Evolutionary conservation across 2,797 vertebrate genomes (phyloP).

Genomic region (Etheostoma perlongum): DNA sequence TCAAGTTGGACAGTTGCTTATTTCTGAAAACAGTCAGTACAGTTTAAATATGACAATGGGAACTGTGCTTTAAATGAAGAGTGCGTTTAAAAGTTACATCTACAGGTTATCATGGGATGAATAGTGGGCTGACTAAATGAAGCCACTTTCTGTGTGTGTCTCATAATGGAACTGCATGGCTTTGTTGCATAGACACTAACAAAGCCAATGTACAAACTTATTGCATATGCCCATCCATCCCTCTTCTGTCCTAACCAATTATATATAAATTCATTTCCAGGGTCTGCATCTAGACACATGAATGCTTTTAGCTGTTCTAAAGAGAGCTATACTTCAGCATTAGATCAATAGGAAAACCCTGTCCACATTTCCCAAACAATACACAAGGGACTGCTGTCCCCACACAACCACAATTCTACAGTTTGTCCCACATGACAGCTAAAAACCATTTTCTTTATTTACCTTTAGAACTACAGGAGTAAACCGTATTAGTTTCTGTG

Average conservation of each 20-base stretch:
- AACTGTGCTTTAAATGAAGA: conserved; percentile 18
- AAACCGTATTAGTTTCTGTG: conserved; percentile 46
- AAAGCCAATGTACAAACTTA: conserved; percentile 54
- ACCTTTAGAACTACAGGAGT: conserved; percentile 17
- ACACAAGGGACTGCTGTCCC: conserved; percentile 29
- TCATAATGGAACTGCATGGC: conserved; percentile 62
- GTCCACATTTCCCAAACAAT: conserved; percentile 62
- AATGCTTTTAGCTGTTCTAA: conserved; percentile 79
- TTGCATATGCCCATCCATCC: conserved; percentile 74
- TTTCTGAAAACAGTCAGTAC: conserved; percentile 12
- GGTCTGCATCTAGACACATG: conserved; percentile 67
- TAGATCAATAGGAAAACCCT: conserved; percentile 84
- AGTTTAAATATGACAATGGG: background rate
- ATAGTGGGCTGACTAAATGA: conserved; percentile 39
- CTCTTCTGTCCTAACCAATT: conserved; percentile 79
- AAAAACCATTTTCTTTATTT: conserved; percentile 28
- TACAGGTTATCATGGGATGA: conserved; percentile 22
- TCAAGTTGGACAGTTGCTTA: background rate
- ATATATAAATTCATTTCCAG: conserved; percentile 69
- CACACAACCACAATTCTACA: conserved; percentile 23
- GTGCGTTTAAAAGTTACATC: background rate
- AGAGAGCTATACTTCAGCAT: conserved; percentile 66
- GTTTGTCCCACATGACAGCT: conserved; percentile 32
- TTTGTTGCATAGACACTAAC: conserved; percentile 55
- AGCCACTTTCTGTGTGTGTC: conserved; percentile 33